Conservation (phyloP, 2,888 invertebrate species). For the Drosophila colorata region DNA sequence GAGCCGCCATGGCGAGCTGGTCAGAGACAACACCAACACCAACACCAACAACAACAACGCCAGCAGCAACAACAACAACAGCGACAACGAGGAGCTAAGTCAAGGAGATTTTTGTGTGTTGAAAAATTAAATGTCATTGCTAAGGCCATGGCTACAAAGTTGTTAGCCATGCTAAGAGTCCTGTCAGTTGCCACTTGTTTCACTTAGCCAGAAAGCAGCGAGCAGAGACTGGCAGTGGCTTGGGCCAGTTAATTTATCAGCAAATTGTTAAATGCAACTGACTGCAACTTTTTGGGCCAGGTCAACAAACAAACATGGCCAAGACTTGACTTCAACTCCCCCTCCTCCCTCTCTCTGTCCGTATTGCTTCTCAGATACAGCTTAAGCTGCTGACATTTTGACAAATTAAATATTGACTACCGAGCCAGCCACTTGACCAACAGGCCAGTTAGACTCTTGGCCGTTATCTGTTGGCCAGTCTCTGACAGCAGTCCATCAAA, state of each 20-base stretch:
- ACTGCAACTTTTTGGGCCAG: slow-evolving; percentile 11
- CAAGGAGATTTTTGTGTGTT: slow-evolving; percentile 40
- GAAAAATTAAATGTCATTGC: slow-evolving; percentile 74
- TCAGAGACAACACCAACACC: neutral
- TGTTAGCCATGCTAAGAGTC: slow-evolving; percentile 45
- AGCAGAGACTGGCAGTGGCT: neutral
- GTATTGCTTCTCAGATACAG: neutral
- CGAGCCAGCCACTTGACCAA: slow-evolving; percentile 10
- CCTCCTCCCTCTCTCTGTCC: too few species aligned
- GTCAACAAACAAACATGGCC: slow-evolving; percentile 10
- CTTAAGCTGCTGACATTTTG: slow-evolving; percentile 39
- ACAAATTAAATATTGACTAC: slow-evolving; percentile 66
- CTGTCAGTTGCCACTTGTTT: slow-evolving; percentile 48
- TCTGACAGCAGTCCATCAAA: slow-evolving; percentile 41
- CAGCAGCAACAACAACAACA: neutral
- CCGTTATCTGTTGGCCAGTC: slow-evolving; percentile 16
- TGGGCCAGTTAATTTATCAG: slow-evolving; percentile 55
- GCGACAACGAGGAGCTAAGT: slow-evolving; percentile 1
- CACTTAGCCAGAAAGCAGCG: slow-evolving; percentile 15
- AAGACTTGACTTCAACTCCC: neutral
- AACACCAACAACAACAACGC: neutral
- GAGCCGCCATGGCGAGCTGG: neutral
- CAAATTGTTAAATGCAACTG: slow-evolving; percentile 50
- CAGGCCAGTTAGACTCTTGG: neutral
- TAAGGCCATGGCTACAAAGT: slow-evolving; percentile 59